Percentiles rank a stretch among this genome's conserved stretches.
These are phyloP conservation scores for Lobophora halterata DNA, from an alignment of 2,888 invertebrate species.

Conservation along the genomic window DNA sequence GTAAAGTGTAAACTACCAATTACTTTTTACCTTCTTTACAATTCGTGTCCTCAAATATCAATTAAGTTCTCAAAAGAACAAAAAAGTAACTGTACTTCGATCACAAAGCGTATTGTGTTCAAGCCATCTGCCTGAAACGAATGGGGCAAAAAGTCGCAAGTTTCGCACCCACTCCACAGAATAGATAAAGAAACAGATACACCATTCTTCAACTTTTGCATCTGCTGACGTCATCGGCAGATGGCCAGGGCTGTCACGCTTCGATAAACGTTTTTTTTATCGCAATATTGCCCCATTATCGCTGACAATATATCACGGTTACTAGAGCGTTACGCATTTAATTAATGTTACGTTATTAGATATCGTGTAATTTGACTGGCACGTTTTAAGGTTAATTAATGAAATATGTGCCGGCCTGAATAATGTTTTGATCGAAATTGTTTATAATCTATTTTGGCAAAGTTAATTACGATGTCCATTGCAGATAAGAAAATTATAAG, in stretches of 20 bases:
- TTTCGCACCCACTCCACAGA: conserved; percentile 55
- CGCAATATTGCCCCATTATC: conserved; percentile 28
- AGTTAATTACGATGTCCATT: conserved; percentile 2
- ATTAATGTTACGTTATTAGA: conserved; percentile 35
- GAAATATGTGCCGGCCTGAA: conserved; percentile 21
- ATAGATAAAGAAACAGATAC: conserved; percentile 23
- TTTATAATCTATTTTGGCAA: conserved; percentile 5
- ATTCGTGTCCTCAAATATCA: conserved; percentile 1
- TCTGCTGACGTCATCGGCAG: conserved; percentile 44
- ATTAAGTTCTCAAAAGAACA: conserved; percentile 7
- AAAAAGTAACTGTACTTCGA: conserved; percentile 12
- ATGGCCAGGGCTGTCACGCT: conserved; percentile 55
- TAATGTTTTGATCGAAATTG: conserved; percentile 8
- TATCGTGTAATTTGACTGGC: conserved; percentile 28
- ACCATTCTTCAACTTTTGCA: conserved; percentile 35
- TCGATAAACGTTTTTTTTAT: conserved; percentile 32
- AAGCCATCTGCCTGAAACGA: conserved; percentile 19
- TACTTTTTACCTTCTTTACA: not conserved
- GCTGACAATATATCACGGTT: conserved; percentile 29
- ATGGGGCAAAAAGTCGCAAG: conserved; percentile 40
- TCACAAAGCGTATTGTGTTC: conserved; percentile 15
- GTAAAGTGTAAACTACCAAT: too few relatives aligned
- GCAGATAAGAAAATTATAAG: conserved; percentile 2
- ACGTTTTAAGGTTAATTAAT: conserved; percentile 29
- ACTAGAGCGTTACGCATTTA: conserved; percentile 33